Evolutionary conservation across 2,113 vertebrate species (phyloP), one percentile per base, ranked within the genome.

Genomic region (Ciconia stormi): DNA sequence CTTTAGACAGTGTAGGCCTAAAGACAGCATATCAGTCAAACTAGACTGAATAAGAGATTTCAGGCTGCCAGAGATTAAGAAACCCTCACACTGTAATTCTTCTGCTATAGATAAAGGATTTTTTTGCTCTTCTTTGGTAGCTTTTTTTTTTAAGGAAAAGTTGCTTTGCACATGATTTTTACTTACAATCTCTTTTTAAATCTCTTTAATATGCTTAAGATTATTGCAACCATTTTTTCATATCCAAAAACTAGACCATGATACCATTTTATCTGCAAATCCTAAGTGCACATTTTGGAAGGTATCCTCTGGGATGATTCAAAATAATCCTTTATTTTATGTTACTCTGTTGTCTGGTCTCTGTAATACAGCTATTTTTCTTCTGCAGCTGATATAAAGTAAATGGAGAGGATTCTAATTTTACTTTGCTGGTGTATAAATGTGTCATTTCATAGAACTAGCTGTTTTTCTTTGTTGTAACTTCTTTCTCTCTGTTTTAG

Each of bases 401-500:
- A 97, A 98, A 95, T 91, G 77, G 70, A 80, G 73, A 88, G 85
- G 72, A 97, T 98, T 97, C 97, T 98, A 97, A 98, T 98, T 98
- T 98, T 97, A 95, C 97, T 98, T 98, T 96, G 87, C 89, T 96
- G 80, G 76, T 97, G 40, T 98, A 97, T 97, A 98, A 98, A 98
- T 97, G 97, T 98, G 97, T 98, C 97, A 98, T 98, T 98, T 98
- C 97, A 97, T 97, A 98, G 93, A 98, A 97, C 94, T 98, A 91
- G 90, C 97, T 98, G 97, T 98, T 98, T 98, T 98, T 97, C 98
- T 98, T 98, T 98, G 98, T 97, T 98, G 95, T 97, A 97, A 97
- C 97, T 97, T 98, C 95, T 97, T 98, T 97, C 93, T 95, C 67
- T 98, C 95, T 97, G 97, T 97, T 97, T 97, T 98, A 98, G 98